Evolutionary conservation across 2,888 invertebrate genomes (phyloP).

Genomic region (Agrotis segetum): DNA sequence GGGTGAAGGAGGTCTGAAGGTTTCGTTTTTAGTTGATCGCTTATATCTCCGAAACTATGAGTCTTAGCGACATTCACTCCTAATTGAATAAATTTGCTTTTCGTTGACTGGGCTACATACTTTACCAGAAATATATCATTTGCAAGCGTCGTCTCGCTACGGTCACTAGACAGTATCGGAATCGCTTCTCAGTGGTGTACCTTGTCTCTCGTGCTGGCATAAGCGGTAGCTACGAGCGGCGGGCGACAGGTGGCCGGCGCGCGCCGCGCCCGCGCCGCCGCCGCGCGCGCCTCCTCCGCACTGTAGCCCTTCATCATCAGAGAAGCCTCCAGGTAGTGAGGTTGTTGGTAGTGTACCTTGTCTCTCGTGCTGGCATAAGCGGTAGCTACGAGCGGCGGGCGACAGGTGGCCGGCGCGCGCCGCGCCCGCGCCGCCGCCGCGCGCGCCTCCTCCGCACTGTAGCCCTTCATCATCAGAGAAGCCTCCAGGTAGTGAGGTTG

Average conservation of each 20-base stretch:
- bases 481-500: conserved; percentile 93
- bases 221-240: conserved; percentile 89
- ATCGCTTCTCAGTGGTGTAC: no score
- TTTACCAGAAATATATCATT: not conserved
- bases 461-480: conserved; percentile 97
- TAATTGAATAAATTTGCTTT: no score
- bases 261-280: conserved; percentile 77
- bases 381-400: conserved; percentile 89
- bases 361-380: conserved; percentile 89
- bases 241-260: conserved; percentile 82
- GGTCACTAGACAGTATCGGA: no score
- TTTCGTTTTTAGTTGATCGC: no score
- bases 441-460: conserved; percentile 89
- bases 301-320: conserved; percentile 95
- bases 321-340: conserved; percentile 95
- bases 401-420: conserved; percentile 76
- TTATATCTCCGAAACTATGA: no score
- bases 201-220: conserved; percentile 87
- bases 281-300: conserved; percentile 88
- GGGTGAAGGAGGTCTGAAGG: no score
- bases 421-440: conserved; percentile 80
- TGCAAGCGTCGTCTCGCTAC: not conserved
- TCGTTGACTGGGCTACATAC: not conserved
- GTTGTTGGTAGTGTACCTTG: no score
- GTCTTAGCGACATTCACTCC: no score